These are phyloP conservation scores for Gobionotothen gibberifrons DNA, from an alignment of 2,797 vertebrate genomes.

Conservation along the genomic window DNA sequence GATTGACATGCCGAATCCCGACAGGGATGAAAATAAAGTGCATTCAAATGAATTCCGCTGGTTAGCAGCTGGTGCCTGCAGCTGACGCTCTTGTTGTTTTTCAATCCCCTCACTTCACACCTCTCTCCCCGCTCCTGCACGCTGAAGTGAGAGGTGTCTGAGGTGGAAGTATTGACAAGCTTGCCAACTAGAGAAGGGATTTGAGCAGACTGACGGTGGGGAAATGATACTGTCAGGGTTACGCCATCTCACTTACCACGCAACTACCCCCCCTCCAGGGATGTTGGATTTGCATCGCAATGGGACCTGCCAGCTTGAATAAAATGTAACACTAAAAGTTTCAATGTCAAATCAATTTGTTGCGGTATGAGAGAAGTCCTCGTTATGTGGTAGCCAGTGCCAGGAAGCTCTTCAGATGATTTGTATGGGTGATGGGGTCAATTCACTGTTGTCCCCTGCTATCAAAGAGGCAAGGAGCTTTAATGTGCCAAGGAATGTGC, in stretches of 20 bases:
- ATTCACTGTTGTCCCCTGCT: slow-evolving; percentile 27
- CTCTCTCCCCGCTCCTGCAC: slow-evolving; percentile 41
- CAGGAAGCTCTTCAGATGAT: slow-evolving; percentile 28
- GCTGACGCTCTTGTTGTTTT: slow-evolving; percentile 69
- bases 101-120: slow-evolving; percentile 59
- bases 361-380: slow-evolving; percentile 21
- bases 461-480: not conserved
- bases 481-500: slow-evolving; percentile 24
- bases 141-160: slow-evolving; percentile 59
- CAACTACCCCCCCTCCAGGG: slow-evolving; percentile 30
- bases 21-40: slow-evolving; percentile 61
- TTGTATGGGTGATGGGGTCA: slow-evolving; percentile 35
- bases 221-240: slow-evolving; percentile 70
- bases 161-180: slow-evolving; percentile 72
- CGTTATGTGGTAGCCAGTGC: slow-evolving; percentile 19
- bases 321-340: slow-evolving; percentile 45
- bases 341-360: slow-evolving; percentile 47
- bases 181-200: slow-evolving; percentile 66
- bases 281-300: slow-evolving; percentile 60
- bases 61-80: slow-evolving; percentile 75
- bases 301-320: slow-evolving; percentile 32
- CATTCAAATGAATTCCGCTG: slow-evolving; percentile 72
- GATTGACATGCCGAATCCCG: slow-evolving; percentile 62
- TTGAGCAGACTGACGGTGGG: slow-evolving; percentile 62
- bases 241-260: slow-evolving; percentile 58